These are phyloP conservation scores for Brachionus calyciflorus DNA, from an alignment of 1,140 invertebrate species.

Conservation along the genomic window DNA sequence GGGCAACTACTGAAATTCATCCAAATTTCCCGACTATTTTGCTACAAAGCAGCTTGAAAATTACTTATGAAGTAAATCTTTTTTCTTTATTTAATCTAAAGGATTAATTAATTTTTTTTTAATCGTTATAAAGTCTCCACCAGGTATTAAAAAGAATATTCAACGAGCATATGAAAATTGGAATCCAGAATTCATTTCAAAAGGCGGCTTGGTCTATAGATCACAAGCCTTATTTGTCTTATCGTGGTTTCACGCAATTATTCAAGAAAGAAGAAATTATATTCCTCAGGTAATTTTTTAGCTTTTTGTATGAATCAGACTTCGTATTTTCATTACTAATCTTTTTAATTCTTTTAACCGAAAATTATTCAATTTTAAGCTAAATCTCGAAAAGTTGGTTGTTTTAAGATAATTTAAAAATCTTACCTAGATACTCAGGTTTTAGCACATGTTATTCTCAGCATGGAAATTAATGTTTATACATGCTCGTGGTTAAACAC, in stretches of 20 bases:
- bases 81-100: neutral
- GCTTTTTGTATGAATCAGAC: too few relatives aligned
- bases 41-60: conserved; percentile 71
- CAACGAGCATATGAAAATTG: conserved; percentile 66
- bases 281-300: conserved; percentile 72
- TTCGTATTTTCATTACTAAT: too few relatives aligned
- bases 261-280: conserved; percentile 81
- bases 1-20: conserved; percentile 73
- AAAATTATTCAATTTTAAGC: too few relatives aligned
- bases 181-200: conserved; percentile 62
- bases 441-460: too few relatives aligned
- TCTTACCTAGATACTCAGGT: too few relatives aligned
- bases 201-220: conserved; percentile 60
- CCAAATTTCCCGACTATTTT: conserved; percentile 67
- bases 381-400: too few relatives aligned
- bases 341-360: too few relatives aligned
- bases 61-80: conserved; percentile 74
- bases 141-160: conserved; percentile 69
- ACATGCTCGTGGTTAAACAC: too few relatives aligned
- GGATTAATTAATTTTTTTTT: neutral
- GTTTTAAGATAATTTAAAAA: too few relatives aligned
- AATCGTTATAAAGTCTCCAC: conserved; percentile 64
- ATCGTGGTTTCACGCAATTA: conserved; percentile 77
- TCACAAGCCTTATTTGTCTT: conserved; percentile 68
- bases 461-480: too few relatives aligned